phyloP scores from a whole-genome alignment of 53 echinoderm and acorn worm genomes.

The Luidia sarsii region DNA sequence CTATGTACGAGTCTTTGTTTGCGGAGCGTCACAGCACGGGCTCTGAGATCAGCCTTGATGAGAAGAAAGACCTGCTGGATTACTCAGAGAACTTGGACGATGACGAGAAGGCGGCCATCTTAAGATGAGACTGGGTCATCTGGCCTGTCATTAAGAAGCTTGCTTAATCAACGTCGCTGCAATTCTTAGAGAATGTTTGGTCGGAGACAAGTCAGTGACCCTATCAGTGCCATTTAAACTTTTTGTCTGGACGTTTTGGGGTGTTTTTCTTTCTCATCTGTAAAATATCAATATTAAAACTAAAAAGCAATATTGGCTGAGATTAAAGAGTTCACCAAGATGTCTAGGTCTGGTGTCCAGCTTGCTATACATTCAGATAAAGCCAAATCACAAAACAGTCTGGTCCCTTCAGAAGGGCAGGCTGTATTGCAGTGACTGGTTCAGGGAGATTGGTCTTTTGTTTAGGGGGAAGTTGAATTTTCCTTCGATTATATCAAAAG shows the following conservation, averaged over 20 bases:
- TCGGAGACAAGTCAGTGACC: neutral
- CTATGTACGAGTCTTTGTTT: conserved; percentile 65
- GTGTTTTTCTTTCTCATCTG: neutral
- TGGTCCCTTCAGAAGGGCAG: no score
- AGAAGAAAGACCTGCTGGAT: conserved; percentile 42
- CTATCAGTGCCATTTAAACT: neutral
- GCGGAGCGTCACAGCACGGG: conserved; percentile 63
- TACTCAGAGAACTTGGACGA: conserved; percentile 32
- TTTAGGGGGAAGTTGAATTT: no score
- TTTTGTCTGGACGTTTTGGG: neutral
- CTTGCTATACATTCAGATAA: no score
- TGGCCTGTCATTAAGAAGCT: neutral
- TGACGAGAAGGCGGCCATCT: conserved; percentile 34
- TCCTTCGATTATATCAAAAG: no score
- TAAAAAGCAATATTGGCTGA: neutral
- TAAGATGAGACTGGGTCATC: conserved; percentile 40
- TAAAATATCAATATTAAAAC: neutral
- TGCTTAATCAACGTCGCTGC: neutral
- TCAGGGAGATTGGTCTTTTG: no score
- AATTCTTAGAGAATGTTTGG: neutral
- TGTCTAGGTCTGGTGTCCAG: no score
- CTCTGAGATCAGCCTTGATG: conserved; percentile 53
- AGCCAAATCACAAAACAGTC: no score
- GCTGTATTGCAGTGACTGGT: no score
- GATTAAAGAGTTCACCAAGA: no score